Evolutionary conservation across 2,888 invertebrate species (phyloP), one percentile per base, ranked within the genome.

Genomic region (Drosophila affinis): DNA sequence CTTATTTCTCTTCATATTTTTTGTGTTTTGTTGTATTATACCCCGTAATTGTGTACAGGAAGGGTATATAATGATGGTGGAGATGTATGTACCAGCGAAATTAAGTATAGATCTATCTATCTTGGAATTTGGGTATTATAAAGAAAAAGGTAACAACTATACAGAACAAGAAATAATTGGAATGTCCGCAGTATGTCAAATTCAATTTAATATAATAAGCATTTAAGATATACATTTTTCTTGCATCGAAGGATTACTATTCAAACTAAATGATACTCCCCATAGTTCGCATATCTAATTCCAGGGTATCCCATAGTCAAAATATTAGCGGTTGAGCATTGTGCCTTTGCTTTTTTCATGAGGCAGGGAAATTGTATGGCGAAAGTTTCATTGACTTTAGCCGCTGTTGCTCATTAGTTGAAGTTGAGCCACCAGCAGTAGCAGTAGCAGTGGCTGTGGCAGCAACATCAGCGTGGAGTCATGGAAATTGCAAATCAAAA

Each of bases 341-440:
- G 3, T 10, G 9, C 6, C n/a, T 17, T 21, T 51, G 0, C 29
- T 29, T 9, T 17, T 17, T 44, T 61, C 32, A 27, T 17, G 45
- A 17, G 3, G 12, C 10, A 51, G 52, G 61, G 51, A 60, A 46
- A 69, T 62, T 75, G 64, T 75, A 56, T 64, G 76, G 67, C 72
- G 62, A 77, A 79, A 79, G 77, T 79, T 81, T 73, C 76, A 77
- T 79, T 77, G 77, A 77, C 79, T 83, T 71, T 46, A 39, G 44
- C 34, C 63, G 54, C 55, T 62, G 72, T 56, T 73, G 68, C 70
- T 81, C 84, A 81, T 81, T 84, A 79, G 71, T 63, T 24, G 55
- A 73, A 76, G 76, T 77, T 79, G 69, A 46, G 52, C 44, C 39
- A 57, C 48, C 57, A 55, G 24, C 46, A 60, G 39, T 58, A 58